These are phyloP conservation scores for Bubalus kerabau DNA, from an alignment of 2,113 vertebrate genomes.

Conservation along the genomic window DNA sequence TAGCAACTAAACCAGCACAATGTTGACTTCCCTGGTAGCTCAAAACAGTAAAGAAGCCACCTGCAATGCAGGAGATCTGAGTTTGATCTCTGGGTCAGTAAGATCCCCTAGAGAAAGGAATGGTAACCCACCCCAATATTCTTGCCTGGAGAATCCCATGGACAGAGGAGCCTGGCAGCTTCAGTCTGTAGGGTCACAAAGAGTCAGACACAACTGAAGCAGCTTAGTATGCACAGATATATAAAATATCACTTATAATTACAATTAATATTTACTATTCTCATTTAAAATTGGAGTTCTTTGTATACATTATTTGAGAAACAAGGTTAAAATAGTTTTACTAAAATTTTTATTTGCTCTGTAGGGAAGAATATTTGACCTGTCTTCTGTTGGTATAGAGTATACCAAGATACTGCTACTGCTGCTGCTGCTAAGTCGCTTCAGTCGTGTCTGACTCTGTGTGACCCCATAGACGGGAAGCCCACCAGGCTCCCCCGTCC, in stretches of 20 bases:
- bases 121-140: neutral
- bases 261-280: neutral
- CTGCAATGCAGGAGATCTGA: neutral
- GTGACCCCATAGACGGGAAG: no score
- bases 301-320: neutral
- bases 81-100: neutral
- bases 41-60: neutral
- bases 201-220: neutral
- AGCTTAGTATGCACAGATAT: neutral
- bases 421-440: no score
- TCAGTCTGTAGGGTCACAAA: neutral
- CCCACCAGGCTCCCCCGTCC: no score
- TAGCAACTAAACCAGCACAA: neutral
- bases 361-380: neutral
- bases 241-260: neutral
- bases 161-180: neutral
- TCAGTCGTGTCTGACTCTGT: no score
- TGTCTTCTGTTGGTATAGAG: neutral
- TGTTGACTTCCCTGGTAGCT: neutral
- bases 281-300: neutral
- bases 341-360: neutral
- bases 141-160: neutral
- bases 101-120: neutral
- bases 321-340: neutral
- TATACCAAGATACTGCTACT: neutral